Evolutionary conservation across 2,797 vertebrate species (phyloP), one percentile per base, ranked within the genome.

Genomic region (Chromobotia macracanthus): DNA sequence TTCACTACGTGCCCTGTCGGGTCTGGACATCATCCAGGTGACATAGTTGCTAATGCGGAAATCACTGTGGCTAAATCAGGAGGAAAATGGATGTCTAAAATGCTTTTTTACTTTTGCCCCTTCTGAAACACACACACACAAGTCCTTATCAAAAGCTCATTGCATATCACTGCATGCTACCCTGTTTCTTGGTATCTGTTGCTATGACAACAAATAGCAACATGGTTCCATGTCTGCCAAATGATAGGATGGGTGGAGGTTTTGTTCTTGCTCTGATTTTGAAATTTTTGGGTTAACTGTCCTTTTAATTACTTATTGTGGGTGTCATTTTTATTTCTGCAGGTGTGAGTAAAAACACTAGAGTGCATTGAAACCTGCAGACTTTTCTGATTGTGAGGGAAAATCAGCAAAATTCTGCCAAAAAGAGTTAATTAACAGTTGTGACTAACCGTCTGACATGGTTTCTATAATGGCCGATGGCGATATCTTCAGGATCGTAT

Each of bases 131-230:
- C 55, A 41, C 51, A 75, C 41, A n/a, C 50, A 75, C 44, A 85
- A 1, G 77, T 15, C 35, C 71, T 68, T 80, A 80, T 82, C 60
- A 71, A 70, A 83, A 58, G 48, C 38, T 76, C 67, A 48, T 77
- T 80, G 61, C 73, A 70, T 65, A 77, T 65, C 83, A 73, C 69
- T 18, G 9, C 69, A 77, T 38, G n/a, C 28, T 51, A 23, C 12
- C 50, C 69, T 28, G 74, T 64, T 58, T 75, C 44, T 44, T 66
- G 31, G 64, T 38, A 73, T 72, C 50, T 73, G 64, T 79, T 71
- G 60, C 80, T 51, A 72, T 82, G 72, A 55, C 73, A 50, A 80
- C 50, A 3, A 56, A 46, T 72, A 70, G 56, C 76, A 74, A 79
- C 71, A 74, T 25, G 35, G n/a, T 60, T 78, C 51, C 56, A 23